These are phyloP conservation scores for Spea hammondii DNA, from an alignment of 2,797 vertebrate species.

Conservation along the genomic window DNA sequence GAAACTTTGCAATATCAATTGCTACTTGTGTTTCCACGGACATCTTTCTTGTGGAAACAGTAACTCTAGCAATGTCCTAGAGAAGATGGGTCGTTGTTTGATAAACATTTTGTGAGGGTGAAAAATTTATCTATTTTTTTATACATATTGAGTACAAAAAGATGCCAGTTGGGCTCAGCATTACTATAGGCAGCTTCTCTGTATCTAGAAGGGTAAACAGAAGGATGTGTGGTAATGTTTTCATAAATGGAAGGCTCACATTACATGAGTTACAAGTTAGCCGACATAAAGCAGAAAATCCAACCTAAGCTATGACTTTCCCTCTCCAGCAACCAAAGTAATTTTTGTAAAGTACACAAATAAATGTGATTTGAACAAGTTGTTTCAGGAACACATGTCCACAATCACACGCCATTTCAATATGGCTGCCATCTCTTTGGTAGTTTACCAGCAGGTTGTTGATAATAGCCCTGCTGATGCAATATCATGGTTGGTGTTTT, in stretches of 20 bases:
- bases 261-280: not conserved
- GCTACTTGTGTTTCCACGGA: not conserved
- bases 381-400: too few species aligned
- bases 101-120: not conserved
- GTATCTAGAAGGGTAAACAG: not conserved
- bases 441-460: too few species aligned
- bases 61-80: not conserved
- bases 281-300: not conserved
- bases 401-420: too few species aligned
- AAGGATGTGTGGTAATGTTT: not conserved
- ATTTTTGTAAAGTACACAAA: too few species aligned
- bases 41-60: not conserved
- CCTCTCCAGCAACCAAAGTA: too few species aligned
- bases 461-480: too few species aligned
- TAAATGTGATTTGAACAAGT: too few species aligned
- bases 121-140: not conserved
- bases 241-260: not conserved
- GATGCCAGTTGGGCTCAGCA: not conserved
- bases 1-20: not conserved
- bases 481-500: too few species aligned
- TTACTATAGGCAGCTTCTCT: not conserved
- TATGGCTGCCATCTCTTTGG: too few species aligned
- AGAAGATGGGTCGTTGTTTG: slow-evolving; percentile 1
- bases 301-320: not conserved
- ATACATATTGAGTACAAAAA: not conserved